Evolutionary conservation across 92 coral and sea anemone genomes (phyloP).

Genomic region (Porites evermanni): DNA sequence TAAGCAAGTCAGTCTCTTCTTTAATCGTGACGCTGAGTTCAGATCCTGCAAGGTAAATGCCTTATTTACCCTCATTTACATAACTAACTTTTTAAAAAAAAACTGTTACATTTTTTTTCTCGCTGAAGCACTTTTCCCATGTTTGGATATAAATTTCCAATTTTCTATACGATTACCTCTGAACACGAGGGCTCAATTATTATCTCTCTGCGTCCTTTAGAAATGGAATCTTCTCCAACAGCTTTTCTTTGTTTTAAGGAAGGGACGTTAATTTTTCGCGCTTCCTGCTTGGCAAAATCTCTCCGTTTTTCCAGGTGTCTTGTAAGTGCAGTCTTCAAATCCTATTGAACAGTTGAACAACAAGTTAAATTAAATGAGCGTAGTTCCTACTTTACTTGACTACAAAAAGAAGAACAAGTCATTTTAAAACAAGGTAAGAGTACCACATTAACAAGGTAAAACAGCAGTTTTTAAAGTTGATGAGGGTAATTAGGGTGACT

Average conservation of each 20-base stretch:
- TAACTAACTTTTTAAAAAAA: too few relatives aligned
- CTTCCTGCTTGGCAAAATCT: neutral
- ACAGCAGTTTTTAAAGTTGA: too few relatives aligned
- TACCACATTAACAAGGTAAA: too few relatives aligned
- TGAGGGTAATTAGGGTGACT: too few relatives aligned
- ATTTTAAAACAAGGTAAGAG: neutral
- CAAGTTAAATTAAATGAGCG: neutral
- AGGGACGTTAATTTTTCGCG: neutral
- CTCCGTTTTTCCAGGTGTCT: constrained; percentile 15
- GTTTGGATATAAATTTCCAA: neutral
- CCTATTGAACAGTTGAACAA: neutral
- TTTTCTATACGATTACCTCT: neutral
- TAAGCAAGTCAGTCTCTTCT: too few relatives aligned
- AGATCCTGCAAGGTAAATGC: too few relatives aligned
- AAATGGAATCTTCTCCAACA: constrained; percentile 19
- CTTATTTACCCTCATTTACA: too few relatives aligned
- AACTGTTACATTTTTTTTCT: neutral
- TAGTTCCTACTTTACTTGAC: neutral
- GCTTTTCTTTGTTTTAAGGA: neutral
- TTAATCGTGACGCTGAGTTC: too few relatives aligned
- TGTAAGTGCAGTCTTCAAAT: constrained; percentile 33
- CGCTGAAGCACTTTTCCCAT: neutral
- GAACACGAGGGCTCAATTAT: constrained; percentile 43
- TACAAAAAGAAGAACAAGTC: neutral
- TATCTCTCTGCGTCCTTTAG: constrained; percentile 46